Evolutionary conservation across 2,797 vertebrate genomes (phyloP), one percentile per base, ranked within the genome.

Genomic region (Streptopelia turtur): DNA sequence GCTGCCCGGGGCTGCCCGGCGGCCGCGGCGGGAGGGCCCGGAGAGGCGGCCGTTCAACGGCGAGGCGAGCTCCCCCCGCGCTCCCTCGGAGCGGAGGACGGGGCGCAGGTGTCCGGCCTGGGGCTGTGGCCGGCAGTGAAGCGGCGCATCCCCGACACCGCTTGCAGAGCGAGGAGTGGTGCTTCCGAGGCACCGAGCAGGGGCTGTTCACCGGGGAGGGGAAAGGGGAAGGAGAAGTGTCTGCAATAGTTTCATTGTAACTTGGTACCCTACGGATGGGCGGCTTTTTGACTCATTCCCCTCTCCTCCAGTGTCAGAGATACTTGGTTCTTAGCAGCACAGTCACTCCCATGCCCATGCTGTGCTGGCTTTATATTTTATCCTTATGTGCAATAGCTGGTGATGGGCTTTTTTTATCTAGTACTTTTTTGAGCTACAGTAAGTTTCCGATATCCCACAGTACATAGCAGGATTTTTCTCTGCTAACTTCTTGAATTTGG

Each of bases 271-370:
- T 8, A 4, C 16, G 52, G 18, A 2, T 2, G n/a, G 16, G 64
- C 9, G n/a, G 16, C 43, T 33, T 33, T 74, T 4, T 20, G 60
- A 1, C 21, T 39, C 3, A 0, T 12, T 43, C 37, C 43, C 5
- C 3, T 4, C 11, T 50, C 20, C 6, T 49, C 33, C 33, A 11
- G 41, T 53, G 76, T 21, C 50, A 28, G 43, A 41, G 37, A 5
- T 6, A 16, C 3, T 28, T 28, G 14, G 21, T 25, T 41, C 15
- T 31, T 45, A 10, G 1, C 30, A 14, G 31, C 50, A 2, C 7
- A 1, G 37, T 22, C 18, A 4, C 30, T n/a, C 21, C 24, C 0
- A 0, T n/a, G 31, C 33, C 41, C 30, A 2, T 6, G 20, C 31
- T 35, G 43, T 9, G 10, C 16, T 13, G 14, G 37, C 27, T 37